phyloP scores from a whole-genome alignment of 2,113 vertebrate genomes.

The Gasterosteus aculeatus region DNA sequence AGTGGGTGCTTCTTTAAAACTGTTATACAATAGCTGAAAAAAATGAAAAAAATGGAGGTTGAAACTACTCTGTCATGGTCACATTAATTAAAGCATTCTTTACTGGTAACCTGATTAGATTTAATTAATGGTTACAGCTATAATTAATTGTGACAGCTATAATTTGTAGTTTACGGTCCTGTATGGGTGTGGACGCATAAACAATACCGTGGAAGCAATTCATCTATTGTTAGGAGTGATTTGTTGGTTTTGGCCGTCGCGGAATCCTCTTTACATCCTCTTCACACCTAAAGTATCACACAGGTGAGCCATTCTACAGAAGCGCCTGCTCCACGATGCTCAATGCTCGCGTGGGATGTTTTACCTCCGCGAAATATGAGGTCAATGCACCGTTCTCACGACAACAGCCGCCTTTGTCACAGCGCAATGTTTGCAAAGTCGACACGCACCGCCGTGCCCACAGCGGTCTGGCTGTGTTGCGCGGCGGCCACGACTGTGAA shows the following conservation, averaged over 20 bases:
- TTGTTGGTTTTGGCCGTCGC: neutral
- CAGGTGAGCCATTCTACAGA: constrained; percentile 17
- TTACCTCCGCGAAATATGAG: constrained; percentile 2
- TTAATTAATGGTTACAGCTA: neutral
- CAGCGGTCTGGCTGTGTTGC: neutral
- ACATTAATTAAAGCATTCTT: neutral
- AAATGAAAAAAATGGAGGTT: no score
- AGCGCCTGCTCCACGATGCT: constrained; percentile 14
- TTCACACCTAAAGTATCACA: neutral
- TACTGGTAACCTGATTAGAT: neutral
- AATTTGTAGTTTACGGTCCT: neutral
- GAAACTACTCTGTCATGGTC: neutral
- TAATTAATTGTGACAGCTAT: neutral
- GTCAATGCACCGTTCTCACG: constrained; percentile 8
- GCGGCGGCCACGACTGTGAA: no score
- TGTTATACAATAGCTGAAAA: neutral
- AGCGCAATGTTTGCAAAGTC: neutral
- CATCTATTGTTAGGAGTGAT: neutral
- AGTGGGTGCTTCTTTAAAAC: neutral
- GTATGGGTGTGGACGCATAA: neutral
- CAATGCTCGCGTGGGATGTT: constrained; percentile 41
- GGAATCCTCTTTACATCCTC: neutral
- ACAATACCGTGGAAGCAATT: neutral
- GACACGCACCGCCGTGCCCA: neutral
- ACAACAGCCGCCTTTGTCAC: constrained; percentile 25